phyloP scores from a whole-genome alignment of 2,888 invertebrate genomes.

The Iphiclides podalirius region DNA sequence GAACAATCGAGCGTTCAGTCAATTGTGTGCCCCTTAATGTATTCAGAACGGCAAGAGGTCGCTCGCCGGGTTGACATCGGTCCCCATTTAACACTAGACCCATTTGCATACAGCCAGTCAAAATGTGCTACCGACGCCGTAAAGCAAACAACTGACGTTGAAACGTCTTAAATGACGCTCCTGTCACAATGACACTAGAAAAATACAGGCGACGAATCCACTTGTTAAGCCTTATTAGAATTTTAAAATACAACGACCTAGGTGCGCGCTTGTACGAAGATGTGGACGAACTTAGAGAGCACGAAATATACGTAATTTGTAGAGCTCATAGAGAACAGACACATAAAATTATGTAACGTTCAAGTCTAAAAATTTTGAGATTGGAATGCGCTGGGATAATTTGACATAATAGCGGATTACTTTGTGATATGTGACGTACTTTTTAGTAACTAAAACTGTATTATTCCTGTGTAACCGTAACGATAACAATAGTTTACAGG shows the following conservation, averaged over 20 bases:
- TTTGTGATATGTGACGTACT: no score
- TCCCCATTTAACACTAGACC: slow-evolving; percentile 41
- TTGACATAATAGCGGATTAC: no score
- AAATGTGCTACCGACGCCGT: slow-evolving; percentile 11
- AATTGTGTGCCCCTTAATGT: slow-evolving; percentile 59
- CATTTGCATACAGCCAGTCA: slow-evolving; percentile 36
- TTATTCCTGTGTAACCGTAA: no score
- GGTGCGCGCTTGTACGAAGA: no score
- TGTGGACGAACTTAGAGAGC: no score
- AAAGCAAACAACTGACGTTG: neutral
- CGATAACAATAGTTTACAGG: no score
- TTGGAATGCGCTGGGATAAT: neutral
- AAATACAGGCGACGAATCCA: slow-evolving; percentile 11
- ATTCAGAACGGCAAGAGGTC: slow-evolving; percentile 62
- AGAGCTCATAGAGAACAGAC: neutral
- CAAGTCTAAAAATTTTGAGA: neutral
- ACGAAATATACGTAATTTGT: neutral
- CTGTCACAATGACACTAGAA: slow-evolving; percentile 7
- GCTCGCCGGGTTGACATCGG: slow-evolving; percentile 57
- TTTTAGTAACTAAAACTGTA: no score
- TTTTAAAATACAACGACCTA: neutral
- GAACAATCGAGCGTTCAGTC: slow-evolving; percentile 34
- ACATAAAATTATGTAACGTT: neutral
- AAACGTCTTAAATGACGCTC: slow-evolving; percentile 3
- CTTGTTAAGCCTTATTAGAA: slow-evolving; percentile 5